phyloP scores from a whole-genome alignment of 2,797 vertebrate species.

The Anguilla marmorata region DNA sequence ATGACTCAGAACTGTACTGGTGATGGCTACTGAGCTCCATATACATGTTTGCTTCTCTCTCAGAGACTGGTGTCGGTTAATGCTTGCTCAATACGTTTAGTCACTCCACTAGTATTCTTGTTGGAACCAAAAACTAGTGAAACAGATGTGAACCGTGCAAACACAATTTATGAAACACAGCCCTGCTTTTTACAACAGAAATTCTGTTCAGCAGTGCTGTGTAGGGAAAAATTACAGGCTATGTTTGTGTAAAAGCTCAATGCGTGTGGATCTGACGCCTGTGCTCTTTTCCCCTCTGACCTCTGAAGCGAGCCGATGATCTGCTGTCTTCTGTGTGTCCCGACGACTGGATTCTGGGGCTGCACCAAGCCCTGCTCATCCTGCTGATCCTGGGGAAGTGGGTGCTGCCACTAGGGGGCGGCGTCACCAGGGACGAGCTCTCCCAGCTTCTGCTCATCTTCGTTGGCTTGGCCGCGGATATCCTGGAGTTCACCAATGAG shows the following conservation, averaged over 20 bases:
- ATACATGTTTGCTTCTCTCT: not conserved
- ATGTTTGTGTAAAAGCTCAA: not conserved
- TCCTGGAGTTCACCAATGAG: slow-evolving; percentile 91
- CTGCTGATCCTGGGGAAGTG: slow-evolving; percentile 90
- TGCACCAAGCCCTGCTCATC: slow-evolving; percentile 88
- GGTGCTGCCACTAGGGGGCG: slow-evolving; percentile 85
- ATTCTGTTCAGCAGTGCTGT: too few relatives aligned
- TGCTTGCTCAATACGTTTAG: not conserved
- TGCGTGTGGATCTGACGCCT: not conserved
- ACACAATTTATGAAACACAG: too few relatives aligned
- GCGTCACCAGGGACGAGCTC: slow-evolving; percentile 84
- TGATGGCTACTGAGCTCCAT: not conserved
- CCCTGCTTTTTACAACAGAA: too few relatives aligned
- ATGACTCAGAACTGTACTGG: not conserved
- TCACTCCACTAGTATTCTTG: too few relatives aligned
- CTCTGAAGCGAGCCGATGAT: not conserved
- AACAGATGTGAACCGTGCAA: too few relatives aligned
- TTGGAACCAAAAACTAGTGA: too few relatives aligned
- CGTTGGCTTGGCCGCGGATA: slow-evolving; percentile 91
- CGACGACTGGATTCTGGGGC: slow-evolving; percentile 84
- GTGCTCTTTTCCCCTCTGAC: not conserved
- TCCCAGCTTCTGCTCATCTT: slow-evolving; percentile 92
- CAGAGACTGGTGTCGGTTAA: not conserved
- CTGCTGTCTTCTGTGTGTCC: slow-evolving; percentile 64
- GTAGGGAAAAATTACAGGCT: not conserved